Evolutionary conservation across 2,113 vertebrate genomes (phyloP).

Genomic region (Tenrec ecaudatus): DNA sequence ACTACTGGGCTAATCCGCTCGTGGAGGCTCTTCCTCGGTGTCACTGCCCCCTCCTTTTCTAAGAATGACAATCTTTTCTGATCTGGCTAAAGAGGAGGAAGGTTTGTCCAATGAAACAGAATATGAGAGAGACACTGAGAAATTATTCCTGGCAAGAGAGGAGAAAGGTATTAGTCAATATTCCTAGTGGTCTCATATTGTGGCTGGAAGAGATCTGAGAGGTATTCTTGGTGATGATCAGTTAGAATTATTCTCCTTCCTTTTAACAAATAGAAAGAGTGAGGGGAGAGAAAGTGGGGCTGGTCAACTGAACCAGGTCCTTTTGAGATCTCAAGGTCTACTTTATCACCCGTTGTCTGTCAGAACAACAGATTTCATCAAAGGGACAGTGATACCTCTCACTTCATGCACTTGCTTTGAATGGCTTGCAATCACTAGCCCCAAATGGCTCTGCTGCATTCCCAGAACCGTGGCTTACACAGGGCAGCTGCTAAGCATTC

Average conservation of each 20-base stretch:
- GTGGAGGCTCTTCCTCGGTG: no score
- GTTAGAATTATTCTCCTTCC: neutral
- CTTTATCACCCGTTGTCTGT: conserved; percentile 9
- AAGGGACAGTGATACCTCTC: neutral
- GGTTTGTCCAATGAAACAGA: neutral
- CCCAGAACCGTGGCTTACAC: neutral
- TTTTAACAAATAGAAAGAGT: neutral
- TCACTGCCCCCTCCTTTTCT: no score
- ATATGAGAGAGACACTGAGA: neutral
- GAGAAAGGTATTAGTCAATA: neutral
- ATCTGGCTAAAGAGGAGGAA: neutral
- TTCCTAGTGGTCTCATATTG: neutral
- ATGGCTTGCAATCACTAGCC: conserved; percentile 24
- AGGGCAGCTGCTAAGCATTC: conserved; percentile 70
- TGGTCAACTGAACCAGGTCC: neutral
- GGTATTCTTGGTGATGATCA: neutral
- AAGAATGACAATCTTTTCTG: neutral
- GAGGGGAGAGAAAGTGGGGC: neutral
- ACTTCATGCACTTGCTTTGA: conserved; percentile 55
- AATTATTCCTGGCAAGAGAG: neutral
- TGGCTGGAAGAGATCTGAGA: neutral
- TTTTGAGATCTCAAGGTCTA: conserved; percentile 53
- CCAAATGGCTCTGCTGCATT: conserved; percentile 55
- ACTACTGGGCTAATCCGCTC: no score
- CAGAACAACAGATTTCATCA: conserved; percentile 41